Evolutionary conservation across 2,888 invertebrate species (phyloP).

Genomic region (Octonoba sinensis): DNA sequence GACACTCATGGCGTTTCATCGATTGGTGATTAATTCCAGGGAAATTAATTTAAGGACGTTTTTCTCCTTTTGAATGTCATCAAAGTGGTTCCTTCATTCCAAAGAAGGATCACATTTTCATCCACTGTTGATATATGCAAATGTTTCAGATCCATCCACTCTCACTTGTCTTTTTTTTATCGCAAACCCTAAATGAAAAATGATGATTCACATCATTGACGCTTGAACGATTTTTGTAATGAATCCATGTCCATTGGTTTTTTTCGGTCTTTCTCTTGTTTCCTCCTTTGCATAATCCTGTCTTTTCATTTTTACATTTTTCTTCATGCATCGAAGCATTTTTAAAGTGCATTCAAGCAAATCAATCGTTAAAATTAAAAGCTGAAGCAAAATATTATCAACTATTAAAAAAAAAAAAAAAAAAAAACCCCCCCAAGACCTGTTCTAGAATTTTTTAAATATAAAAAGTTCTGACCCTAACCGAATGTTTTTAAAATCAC

Average conservation of each 20-base stretch:
- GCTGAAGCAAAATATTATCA: too few species aligned
- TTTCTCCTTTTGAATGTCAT: conserved; percentile 23
- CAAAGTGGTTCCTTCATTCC: too few species aligned
- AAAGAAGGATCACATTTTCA: conserved; percentile 4
- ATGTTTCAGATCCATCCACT: conserved; percentile 20
- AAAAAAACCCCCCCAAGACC: too few species aligned
- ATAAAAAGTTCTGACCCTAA: too few species aligned
- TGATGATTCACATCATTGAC: conserved; percentile 46
- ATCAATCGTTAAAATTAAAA: too few species aligned
- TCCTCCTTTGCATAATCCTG: not conserved
- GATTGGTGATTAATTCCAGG: conserved; percentile 47
- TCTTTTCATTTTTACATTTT: conserved; percentile 1
- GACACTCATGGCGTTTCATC: not conserved
- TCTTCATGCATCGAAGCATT: too few species aligned
- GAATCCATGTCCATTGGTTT: conserved; percentile 55
- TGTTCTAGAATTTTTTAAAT: too few species aligned
- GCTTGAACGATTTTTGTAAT: conserved; percentile 40
- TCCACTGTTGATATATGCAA: conserved; percentile 52
- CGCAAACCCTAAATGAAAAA: conserved; percentile 43
- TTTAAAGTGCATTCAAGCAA: too few species aligned
- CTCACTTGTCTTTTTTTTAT: conserved; percentile 5
- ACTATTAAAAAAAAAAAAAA: too few species aligned
- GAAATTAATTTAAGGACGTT: conserved; percentile 55
- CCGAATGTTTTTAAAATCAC: too few species aligned
- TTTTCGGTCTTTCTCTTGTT: conserved; percentile 26